Base-by-base conservation (phyloP, 2,797 vertebrate species). In the Melopsittacus undulatus region DNA sequence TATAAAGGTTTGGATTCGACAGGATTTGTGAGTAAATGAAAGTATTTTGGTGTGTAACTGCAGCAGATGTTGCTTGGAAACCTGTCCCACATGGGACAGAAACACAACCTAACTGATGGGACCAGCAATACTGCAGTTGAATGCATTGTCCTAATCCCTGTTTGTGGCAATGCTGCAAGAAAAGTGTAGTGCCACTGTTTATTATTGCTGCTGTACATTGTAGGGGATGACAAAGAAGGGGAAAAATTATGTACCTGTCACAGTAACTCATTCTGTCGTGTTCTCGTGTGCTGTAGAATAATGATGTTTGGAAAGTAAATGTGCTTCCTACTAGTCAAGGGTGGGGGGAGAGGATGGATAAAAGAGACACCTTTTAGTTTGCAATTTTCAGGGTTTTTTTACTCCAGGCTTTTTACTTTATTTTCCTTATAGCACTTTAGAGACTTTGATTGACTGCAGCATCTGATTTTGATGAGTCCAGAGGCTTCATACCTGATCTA, bases 31-130 rank as follows among this genome's bases (percentile, higher is more conserved):
- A 82, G 34, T 70, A 89, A 89, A 87, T 62, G 26, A 45, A 83
- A 89, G 49, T 75, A 73, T 89, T 87, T 15, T 76, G 38, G 45
- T 34, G 10, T 78, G 11, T 62, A 81, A 38, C 32, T 49, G 17
- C 22, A 73, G 77, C 67, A 79, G 81, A 63, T 94, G 59, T 85
- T 69, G 10, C 34, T 46, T 76, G 59, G 78, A 92, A 93, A 62
- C 46, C 63, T 69, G 32, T 78, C 77, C 64, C 13, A 4, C 23
- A 20, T 69, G 77, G 79, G 59, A 34, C 24, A 66, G 78, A 80
- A 87, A 26, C 36, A 15, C 36, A 72, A 16, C 19, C 26, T 38
- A 38, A 49, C 29, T 36, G n/a, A 26, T 24, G 36, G 27, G 6
- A 49, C 13, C 22, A n/a, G 52, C 3, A 2, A 26, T 27, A 24